These are phyloP conservation scores for Pristionchus fissidentatus DNA, from an alignment of 2,888 invertebrate species.

Conservation along the genomic window DNA sequence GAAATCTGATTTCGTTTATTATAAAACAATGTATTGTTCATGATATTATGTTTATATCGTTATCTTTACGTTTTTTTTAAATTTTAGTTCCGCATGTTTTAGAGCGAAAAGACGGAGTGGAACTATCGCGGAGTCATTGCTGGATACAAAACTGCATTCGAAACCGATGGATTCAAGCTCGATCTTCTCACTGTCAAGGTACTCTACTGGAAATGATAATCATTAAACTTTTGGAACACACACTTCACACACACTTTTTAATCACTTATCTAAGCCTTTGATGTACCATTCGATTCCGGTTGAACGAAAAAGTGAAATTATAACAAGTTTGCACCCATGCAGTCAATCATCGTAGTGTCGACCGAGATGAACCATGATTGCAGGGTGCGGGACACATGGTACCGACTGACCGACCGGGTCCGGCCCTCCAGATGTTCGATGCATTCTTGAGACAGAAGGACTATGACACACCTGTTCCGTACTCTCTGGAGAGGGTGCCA, in stretches of 20 bases:
- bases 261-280: too few relatives aligned
- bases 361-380: constrained; percentile 52
- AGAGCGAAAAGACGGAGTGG: constrained; percentile 4
- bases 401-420: constrained; percentile 85
- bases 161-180: constrained; percentile 51
- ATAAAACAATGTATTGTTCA: too few relatives aligned
- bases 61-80: neutral
- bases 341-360: too few relatives aligned
- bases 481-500: constrained; percentile 60
- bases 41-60: neutral
- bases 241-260: too few relatives aligned
- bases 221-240: neutral
- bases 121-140: constrained; percentile 10
- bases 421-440: constrained; percentile 84
- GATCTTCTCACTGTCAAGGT: constrained; percentile 66
- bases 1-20: too few relatives aligned
- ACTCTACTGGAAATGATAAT: neutral
- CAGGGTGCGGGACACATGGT: constrained; percentile 86
- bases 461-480: constrained; percentile 58
- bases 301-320: too few relatives aligned
- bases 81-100: too few relatives aligned
- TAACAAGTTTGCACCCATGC: too few relatives aligned
- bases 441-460: constrained; percentile 77
- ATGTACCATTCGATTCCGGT: too few relatives aligned
- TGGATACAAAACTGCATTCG: constrained; percentile 50